Base-by-base conservation (phyloP, 2,888 invertebrate species). In the Archaeoteleia sp. region DNA sequence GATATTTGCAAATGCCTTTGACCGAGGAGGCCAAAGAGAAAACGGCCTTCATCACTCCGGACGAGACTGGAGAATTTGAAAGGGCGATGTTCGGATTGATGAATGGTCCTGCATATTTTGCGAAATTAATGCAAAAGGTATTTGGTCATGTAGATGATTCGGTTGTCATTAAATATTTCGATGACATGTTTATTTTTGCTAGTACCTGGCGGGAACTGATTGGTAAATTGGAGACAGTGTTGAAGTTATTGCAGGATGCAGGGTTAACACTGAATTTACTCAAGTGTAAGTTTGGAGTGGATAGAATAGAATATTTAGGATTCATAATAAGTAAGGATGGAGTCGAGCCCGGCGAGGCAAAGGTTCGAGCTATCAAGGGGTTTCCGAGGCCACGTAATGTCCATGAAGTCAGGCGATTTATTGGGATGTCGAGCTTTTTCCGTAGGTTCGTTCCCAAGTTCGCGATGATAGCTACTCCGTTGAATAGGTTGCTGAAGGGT, bases 101-200 rank as follows among this genome's bases (percentile, higher is more conserved):
- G 13, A 79, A 79, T 39, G 76, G 76, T 0, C 74, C 75, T 1
- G 60, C 62, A 5, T 75, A 74, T 9, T 81, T 77, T 53, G 37
- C 60, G 0, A 20, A 20, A 20, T 4, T 20, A 5, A 25, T 2
- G n/a, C n/a, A n/a, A n/a, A n/a, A n/a, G n/a, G n/a, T n/a, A n/a
- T n/a, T n/a, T n/a, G n/a, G n/a, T n/a, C n/a, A n/a, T n/a, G n/a
- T n/a, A n/a, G n/a, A n/a, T n/a, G n/a, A n/a, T n/a, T n/a, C n/a
- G n/a, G n/a, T n/a, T n/a, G n/a, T n/a, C n/a, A n/a, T n/a, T n/a
- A n/a, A n/a, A n/a, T n/a, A n/a, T n/a, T n/a, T n/a, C n/a, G n/a
- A n/a, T n/a, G n/a, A n/a, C n/a, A n/a, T n/a, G n/a, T n/a, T n/a
- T n/a, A n/a, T n/a, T n/a, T n/a, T n/a, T n/a, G n/a, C n/a, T n/a